phyloP scores from a whole-genome alignment of 2,888 invertebrate species.

The Melanargia galathea region DNA sequence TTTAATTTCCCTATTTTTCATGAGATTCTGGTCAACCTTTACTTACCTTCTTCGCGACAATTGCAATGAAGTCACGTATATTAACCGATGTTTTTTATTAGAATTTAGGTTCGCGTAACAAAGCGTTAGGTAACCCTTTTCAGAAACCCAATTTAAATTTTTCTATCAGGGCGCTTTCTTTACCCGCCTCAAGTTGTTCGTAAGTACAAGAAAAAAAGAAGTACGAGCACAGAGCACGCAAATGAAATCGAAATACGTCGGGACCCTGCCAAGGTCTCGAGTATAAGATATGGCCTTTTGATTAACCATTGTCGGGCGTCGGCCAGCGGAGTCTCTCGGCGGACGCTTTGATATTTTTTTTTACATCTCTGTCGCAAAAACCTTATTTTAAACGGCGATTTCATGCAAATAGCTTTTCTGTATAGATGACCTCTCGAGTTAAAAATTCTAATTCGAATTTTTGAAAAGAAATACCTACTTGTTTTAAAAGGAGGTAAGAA shows the following conservation, averaged over 20 bases:
- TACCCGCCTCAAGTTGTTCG: constrained; percentile 24
- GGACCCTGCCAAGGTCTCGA: constrained; percentile 60
- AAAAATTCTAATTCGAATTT: background rate
- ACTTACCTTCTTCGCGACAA: too few species aligned
- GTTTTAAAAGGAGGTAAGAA: too few species aligned
- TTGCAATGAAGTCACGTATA: too few species aligned
- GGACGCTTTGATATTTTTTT: constrained; percentile 47
- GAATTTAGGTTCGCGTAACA: background rate
- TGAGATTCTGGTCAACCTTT: too few species aligned
- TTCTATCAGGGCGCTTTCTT: constrained; percentile 12
- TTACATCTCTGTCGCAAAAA: constrained; percentile 44
- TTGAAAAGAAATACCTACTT: background rate
- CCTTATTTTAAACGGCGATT: constrained; percentile 39
- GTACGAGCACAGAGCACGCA: constrained; percentile 74
- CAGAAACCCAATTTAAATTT: background rate
- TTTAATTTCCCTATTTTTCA: too few species aligned
- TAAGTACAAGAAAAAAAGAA: constrained; percentile 63
- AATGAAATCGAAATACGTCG: constrained; percentile 79
- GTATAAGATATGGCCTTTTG: constrained; percentile 79
- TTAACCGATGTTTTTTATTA: too few species aligned
- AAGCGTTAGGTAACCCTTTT: background rate
- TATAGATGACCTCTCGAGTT: constrained; percentile 30
- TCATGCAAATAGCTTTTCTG: constrained; percentile 41
- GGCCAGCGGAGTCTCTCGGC: constrained; percentile 58
- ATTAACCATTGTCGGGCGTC: constrained; percentile 75